Conservation (phyloP, 2,888 invertebrate species). For the Leptodirus hochenwartii region DNA sequence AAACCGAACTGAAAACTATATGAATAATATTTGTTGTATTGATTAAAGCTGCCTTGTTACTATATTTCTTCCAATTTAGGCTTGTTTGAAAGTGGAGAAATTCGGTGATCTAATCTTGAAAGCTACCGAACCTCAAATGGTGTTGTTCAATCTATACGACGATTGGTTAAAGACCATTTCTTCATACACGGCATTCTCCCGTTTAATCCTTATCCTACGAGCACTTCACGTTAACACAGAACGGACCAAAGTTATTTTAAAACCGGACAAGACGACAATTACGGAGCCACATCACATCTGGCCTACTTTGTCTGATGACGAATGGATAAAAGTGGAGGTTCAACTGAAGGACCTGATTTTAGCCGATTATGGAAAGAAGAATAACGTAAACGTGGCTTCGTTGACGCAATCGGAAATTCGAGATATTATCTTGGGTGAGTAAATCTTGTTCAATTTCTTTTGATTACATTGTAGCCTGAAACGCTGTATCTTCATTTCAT, state of each 20-base stretch:
- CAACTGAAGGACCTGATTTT: constrained; percentile 95
- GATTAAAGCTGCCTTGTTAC: too few relatives aligned
- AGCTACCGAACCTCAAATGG: constrained; percentile 99
- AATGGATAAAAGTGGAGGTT: constrained; percentile 95
- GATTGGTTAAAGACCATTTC: constrained; percentile 99
- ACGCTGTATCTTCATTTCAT: too few relatives aligned
- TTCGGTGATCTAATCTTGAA: constrained; percentile 98
- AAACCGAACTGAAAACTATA: too few relatives aligned
- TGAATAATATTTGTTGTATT: too few relatives aligned
- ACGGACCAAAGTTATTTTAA: constrained; percentile 92
- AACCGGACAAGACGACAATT: constrained; percentile 97
- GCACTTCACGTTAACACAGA: constrained; percentile 99
- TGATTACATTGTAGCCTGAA: too few relatives aligned
- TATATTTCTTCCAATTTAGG: too few relatives aligned
- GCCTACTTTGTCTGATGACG: constrained; percentile 94
- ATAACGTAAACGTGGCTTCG: constrained; percentile 98
- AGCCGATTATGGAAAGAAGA: constrained; percentile 99
- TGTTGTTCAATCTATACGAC: constrained; percentile 96
- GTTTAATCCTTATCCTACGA: constrained; percentile 87
- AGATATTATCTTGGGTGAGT: constrained; percentile 95
- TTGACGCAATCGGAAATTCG: constrained; percentile 98
- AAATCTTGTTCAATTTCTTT: too few relatives aligned
- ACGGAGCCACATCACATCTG: constrained; percentile 99
- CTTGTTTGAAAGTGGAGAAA: constrained; percentile 96
- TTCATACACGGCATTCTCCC: constrained; percentile 96